Evolutionary conservation across 2,888 invertebrate genomes (phyloP).

Genomic region (Bembecia ichneumoniformis): DNA sequence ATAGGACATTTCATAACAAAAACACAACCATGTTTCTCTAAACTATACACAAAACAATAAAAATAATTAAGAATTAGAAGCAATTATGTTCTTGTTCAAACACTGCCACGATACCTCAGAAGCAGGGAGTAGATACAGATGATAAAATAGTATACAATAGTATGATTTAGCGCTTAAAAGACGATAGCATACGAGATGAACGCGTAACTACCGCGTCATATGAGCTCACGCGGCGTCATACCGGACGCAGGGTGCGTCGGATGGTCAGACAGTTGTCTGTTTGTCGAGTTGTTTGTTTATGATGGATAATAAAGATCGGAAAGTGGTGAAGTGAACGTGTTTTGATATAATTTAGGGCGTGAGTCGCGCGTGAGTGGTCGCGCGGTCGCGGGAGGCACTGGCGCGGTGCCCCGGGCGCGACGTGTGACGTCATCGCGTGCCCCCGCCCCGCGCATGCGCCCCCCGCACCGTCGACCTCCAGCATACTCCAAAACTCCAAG

Average conservation of each 20-base stretch:
- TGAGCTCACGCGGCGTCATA: constrained; percentile 23
- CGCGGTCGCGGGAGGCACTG: constrained; percentile 65
- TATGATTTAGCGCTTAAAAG: neutral
- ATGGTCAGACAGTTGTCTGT: constrained; percentile 8
- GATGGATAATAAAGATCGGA: constrained; percentile 52
- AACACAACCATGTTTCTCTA: too few relatives aligned
- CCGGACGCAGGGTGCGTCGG: constrained; percentile 9
- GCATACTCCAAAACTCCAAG: constrained; percentile 55
- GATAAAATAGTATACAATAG: neutral
- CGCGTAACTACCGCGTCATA: constrained; percentile 17
- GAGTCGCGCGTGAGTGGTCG: constrained; percentile 57
- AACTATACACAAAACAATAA: too few relatives aligned
- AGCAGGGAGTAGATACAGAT: too few relatives aligned
- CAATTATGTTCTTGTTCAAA: too few relatives aligned
- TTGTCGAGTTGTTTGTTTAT: constrained; percentile 24
- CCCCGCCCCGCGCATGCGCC: constrained; percentile 58
- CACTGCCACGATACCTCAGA: too few relatives aligned
- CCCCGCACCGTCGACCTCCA: constrained; percentile 19
- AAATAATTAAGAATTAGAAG: too few relatives aligned
- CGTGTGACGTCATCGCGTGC: constrained; percentile 62
- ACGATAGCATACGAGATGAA: neutral
- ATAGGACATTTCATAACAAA: too few relatives aligned
- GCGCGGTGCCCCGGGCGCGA: constrained; percentile 56
- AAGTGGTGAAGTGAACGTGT: constrained; percentile 54
- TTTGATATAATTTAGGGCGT: constrained; percentile 38